phyloP scores from a whole-genome alignment of 2,888 invertebrate species.

The Lithosia quadra region DNA sequence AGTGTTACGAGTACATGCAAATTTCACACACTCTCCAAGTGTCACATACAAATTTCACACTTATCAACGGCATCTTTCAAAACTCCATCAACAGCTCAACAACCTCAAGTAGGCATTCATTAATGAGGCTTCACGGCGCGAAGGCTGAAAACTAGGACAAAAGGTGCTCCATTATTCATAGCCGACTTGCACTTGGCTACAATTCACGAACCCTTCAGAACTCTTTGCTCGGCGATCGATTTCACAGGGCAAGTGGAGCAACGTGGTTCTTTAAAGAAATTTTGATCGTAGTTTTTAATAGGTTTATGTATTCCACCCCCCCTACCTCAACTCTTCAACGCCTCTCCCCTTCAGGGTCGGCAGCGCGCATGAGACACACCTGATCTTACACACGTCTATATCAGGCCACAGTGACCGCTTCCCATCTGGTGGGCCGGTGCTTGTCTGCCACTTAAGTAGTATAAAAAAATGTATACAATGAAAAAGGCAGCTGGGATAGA shows the following conservation, averaged over 20 bases:
- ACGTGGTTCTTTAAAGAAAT: neutral
- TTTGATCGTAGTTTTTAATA: neutral
- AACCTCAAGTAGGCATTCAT: constrained; percentile 19
- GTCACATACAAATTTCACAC: neutral
- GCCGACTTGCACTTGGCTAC: constrained; percentile 43
- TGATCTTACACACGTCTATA: no score
- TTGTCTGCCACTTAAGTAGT: no score
- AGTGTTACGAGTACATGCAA: no score
- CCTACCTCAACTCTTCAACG: no score
- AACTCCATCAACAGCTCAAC: neutral
- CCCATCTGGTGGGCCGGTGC: no score
- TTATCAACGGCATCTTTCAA: neutral
- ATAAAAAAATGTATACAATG: no score
- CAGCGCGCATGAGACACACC: no score
- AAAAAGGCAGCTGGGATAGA: no score
- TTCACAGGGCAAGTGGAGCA: constrained; percentile 20
- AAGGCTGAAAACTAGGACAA: constrained; percentile 33
- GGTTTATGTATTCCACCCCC: no score
- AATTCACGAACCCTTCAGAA: constrained; percentile 30
- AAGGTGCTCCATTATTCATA: constrained; percentile 44
- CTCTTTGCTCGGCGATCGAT: constrained; percentile 34
- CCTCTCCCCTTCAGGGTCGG: no score
- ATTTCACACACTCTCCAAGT: neutral
- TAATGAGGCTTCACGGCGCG: constrained; percentile 18
- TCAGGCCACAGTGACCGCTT: no score